Percentiles rank a stretch among this genome's conserved stretches.
Evolutionary conservation across 2,797 vertebrate species (phyloP).

Genomic region (Paguma larvata): DNA sequence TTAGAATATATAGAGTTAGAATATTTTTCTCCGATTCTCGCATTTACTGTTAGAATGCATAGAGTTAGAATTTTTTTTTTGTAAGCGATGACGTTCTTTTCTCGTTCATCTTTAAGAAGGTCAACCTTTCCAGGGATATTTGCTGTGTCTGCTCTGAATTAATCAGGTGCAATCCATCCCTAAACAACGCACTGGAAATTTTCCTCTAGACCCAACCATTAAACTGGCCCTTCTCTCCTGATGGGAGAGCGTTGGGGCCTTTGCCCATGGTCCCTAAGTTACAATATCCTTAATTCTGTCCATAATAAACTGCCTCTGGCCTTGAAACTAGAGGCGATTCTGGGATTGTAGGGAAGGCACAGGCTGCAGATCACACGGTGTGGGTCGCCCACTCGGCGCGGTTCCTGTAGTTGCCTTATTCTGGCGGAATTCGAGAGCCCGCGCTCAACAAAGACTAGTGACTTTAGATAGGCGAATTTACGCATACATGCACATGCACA

Average conservation of each 20-base stretch:
- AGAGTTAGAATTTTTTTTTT: neutral
- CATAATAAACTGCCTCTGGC: neutral
- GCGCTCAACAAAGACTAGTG: neutral
- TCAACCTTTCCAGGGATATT: constrained; percentile 40
- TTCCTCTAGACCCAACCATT: constrained; percentile 13
- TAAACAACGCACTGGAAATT: neutral
- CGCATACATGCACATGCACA: neutral
- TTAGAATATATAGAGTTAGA: neutral
- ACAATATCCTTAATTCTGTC: constrained; percentile 50
- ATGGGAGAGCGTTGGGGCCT: neutral
- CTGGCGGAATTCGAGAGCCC: neutral
- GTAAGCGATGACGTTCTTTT: neutral
- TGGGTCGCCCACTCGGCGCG: neutral
- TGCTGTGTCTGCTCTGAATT: neutral
- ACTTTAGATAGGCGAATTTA: neutral
- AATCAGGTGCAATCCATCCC: constrained; percentile 5
- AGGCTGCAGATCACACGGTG: neutral
- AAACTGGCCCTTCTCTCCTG: neutral
- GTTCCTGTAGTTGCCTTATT: neutral
- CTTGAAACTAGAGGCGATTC: neutral
- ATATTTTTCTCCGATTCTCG: constrained; percentile 66
- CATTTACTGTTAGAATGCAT: neutral
- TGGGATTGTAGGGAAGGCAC: neutral
- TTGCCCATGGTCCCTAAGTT: neutral
- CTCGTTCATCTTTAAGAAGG: constrained; percentile 68